Evolutionary conservation across 1,140 invertebrate genomes (phyloP).

Genomic region (Oryctes rhinoceros): DNA sequence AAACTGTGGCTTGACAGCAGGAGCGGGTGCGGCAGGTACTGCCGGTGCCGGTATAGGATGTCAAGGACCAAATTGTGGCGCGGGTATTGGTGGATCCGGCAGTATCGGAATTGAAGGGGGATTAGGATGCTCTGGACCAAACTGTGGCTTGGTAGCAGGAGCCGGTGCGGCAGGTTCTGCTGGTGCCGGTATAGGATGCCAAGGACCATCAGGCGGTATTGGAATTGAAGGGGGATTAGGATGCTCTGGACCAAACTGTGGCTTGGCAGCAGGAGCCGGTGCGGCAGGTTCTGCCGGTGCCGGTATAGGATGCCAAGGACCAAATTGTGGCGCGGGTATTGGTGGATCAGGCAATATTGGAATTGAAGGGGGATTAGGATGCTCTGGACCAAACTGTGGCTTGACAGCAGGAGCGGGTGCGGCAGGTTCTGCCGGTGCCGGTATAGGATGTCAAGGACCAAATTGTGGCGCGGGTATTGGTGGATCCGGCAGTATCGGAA

Average conservation of each 20-base stretch:
- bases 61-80: not conserved
- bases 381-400: not conserved
- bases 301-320: not conserved
- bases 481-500: not conserved
- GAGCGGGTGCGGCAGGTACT: not conserved
- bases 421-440: not conserved
- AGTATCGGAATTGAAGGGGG: not conserved
- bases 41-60: not conserved
- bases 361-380: not conserved
- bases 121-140: not conserved
- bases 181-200: not conserved
- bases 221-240: not conserved
- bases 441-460: conserved; percentile 11
- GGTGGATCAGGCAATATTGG: not conserved
- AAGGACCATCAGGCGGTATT: not conserved
- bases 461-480: not conserved
- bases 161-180: not conserved
- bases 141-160: not conserved
- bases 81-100: not conserved
- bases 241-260: conserved; percentile 8
- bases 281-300: not conserved
- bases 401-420: not conserved
- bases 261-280: not conserved
- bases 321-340: not conserved
- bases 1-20: not conserved